These are phyloP conservation scores for Pteronotus mesoamericanus DNA, from an alignment of 2,797 vertebrate genomes.

Conservation along the genomic window DNA sequence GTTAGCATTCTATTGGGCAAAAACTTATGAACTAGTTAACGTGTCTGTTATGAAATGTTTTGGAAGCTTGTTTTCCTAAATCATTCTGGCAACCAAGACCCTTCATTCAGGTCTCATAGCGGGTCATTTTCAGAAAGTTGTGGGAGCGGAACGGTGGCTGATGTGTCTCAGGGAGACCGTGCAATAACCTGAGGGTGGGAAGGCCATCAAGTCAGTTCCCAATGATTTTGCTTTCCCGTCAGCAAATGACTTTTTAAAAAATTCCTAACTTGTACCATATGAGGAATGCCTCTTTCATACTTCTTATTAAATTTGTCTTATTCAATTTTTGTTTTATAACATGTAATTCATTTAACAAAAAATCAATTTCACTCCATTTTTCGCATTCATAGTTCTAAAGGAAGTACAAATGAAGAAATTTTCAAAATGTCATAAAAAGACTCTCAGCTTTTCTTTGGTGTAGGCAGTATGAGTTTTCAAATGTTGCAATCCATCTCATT, in stretches of 20 bases:
- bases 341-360: not conserved
- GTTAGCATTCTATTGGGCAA: not conserved
- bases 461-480: not conserved
- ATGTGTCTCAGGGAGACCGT: conserved; percentile 48
- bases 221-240: conserved; percentile 46
- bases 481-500: not conserved
- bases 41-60: not conserved
- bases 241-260: not conserved
- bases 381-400: not conserved
- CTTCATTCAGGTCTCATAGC: conserved; percentile 34
- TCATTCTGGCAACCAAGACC: not conserved
- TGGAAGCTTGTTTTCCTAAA: conserved; percentile 24
- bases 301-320: not conserved
- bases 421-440: not conserved
- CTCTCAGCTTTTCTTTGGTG: not conserved
- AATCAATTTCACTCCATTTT: not conserved
- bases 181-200: conserved; percentile 55
- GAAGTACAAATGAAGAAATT: not conserved
- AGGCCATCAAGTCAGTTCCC: conserved; percentile 43
- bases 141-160: conserved; percentile 32
- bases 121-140: conserved; percentile 48
- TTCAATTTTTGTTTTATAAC: not conserved
- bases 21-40: not conserved
- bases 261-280: not conserved
- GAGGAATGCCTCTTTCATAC: not conserved